These are phyloP conservation scores for Myopa testacea DNA, from an alignment of 2,888 invertebrate species.

Conservation along the genomic window DNA sequence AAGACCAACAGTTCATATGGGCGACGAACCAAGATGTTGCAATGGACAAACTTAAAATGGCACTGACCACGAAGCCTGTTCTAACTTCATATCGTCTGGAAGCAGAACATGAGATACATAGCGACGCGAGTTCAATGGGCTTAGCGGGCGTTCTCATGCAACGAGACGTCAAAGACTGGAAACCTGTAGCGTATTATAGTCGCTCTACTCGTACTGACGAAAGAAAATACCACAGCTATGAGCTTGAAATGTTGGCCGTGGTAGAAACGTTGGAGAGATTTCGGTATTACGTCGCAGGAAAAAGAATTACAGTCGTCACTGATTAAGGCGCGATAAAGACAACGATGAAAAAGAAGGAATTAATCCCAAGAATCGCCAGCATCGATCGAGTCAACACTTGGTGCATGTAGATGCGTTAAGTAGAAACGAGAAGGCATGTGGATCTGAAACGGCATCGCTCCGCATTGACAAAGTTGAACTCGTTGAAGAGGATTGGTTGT, in stretches of 20 bases:
- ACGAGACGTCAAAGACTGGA: conserved; percentile 14
- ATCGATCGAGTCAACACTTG: conserved; percentile 40
- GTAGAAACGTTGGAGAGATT: conserved; percentile 40
- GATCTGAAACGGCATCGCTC: conserved; percentile 24
- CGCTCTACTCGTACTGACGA: conserved; percentile 32
- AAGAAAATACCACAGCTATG: conserved; percentile 57
- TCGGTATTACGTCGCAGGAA: neutral
- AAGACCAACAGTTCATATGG: too few species aligned
- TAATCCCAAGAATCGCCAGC: conserved; percentile 45
- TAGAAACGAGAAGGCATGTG: neutral
- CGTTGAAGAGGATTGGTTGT: too few species aligned
- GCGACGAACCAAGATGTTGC: too few species aligned
- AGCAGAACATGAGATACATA: conserved; percentile 41
- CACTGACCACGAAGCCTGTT: too few species aligned
- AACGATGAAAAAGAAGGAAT: conserved; percentile 32
- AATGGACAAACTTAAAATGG: too few species aligned
- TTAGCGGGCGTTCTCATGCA: neutral
- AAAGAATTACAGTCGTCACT: too few species aligned
- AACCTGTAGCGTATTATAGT: conserved; percentile 38
- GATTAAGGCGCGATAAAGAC: too few species aligned
- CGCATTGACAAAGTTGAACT: too few species aligned
- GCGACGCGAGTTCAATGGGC: conserved; percentile 41
- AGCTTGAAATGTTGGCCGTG: conserved; percentile 54
- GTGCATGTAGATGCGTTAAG: conserved; percentile 38
- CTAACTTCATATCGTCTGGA: conserved; percentile 32